Conservation (phyloP, 92 coral and sea anemone species). For the Palythoa heliodiscus region DNA sequence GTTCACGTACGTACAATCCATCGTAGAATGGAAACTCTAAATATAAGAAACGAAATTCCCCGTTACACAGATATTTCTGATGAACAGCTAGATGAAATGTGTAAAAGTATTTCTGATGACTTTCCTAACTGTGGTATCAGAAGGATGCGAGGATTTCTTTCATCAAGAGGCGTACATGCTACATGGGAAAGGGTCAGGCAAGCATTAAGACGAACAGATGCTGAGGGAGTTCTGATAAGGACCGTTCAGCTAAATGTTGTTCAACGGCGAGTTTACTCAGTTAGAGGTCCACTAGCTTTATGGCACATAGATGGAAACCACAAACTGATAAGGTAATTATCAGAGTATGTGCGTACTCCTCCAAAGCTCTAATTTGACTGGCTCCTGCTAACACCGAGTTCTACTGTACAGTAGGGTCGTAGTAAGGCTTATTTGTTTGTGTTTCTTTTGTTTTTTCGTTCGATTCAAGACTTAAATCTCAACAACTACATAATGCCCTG, state of each 20-base stretch:
- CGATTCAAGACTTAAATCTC: background rate
- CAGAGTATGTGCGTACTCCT: background rate
- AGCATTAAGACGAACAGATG: constrained; percentile 68
- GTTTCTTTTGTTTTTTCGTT: background rate
- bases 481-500: background rate
- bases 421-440: no score
- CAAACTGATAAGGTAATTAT: constrained; percentile 22
- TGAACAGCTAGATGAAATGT: constrained; percentile 60
- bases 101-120: constrained; percentile 53
- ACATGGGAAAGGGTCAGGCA: constrained; percentile 62
- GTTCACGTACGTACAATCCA: constrained; percentile 41
- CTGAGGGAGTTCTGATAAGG: constrained; percentile 66
- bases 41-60: constrained; percentile 54
- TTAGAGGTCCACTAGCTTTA: constrained; percentile 59
- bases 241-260: constrained; percentile 65
- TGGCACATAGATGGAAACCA: constrained; percentile 76
- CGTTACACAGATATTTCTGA: constrained; percentile 59
- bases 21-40: constrained; percentile 30
- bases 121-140: constrained; percentile 78
- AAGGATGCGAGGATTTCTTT: constrained; percentile 70
- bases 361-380: background rate
- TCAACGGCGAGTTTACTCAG: constrained; percentile 57
- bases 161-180: constrained; percentile 59
- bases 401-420: background rate
- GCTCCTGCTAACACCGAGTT: background rate